Conservation (phyloP, 2,797 vertebrate genomes). For the Aldrovandia affinis region DNA sequence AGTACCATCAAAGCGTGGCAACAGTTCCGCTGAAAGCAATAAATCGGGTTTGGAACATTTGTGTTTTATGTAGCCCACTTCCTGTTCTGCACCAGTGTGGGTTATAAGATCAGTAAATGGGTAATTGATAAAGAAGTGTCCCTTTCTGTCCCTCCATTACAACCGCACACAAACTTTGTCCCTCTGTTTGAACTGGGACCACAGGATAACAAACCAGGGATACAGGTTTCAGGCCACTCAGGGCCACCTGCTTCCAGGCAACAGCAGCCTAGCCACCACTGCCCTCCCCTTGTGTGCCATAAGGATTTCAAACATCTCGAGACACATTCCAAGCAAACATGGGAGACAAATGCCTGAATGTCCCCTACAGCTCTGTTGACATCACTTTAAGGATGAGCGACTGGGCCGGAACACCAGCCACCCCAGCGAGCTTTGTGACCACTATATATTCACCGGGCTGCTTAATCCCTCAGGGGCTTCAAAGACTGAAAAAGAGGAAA, state of each 20-base stretch:
- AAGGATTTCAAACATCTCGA: background rate
- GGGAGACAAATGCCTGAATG: background rate
- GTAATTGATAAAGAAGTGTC: conserved; percentile 35
- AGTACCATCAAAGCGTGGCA: conserved; percentile 57
- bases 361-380: background rate
- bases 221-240: background rate
- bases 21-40: conserved; percentile 27
- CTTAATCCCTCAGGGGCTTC: conserved; percentile 37
- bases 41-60: background rate
- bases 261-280: background rate
- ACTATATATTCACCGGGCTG: conserved; percentile 47
- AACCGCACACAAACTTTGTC: conserved; percentile 60
- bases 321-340: background rate
- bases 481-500: conserved; percentile 49
- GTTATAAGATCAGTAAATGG: conserved; percentile 50
- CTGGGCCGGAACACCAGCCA: conserved; percentile 42
- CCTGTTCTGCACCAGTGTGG: conserved; percentile 58
- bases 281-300: background rate
- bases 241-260: background rate
- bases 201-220: conserved; percentile 3
- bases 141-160: conserved; percentile 55
- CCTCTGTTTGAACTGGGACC: conserved; percentile 46
- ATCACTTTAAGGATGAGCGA: conserved; percentile 24
- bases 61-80: conserved; percentile 27
- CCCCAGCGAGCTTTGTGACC: conserved; percentile 55